Conservation (phyloP, 1,140 invertebrate genomes). For the Pogonomyrmex barbatus region DNA sequence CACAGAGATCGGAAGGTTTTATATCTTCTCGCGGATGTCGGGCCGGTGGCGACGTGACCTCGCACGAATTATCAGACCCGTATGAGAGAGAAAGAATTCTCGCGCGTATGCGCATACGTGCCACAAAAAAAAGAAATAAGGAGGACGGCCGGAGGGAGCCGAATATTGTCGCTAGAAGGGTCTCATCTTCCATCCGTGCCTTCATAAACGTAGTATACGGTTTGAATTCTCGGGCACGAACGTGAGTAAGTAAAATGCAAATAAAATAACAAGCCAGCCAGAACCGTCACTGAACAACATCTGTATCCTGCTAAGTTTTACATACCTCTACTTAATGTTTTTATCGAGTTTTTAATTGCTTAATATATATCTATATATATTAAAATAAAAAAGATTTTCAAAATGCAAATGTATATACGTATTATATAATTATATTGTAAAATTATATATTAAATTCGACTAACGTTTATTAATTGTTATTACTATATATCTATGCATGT, state of each 20-base stretch:
- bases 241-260: slow-evolving; percentile 78
- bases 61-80: slow-evolving; percentile 81
- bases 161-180: slow-evolving; percentile 72
- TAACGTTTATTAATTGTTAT: not conserved
- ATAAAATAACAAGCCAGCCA: slow-evolving; percentile 68
- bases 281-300: slow-evolving; percentile 36
- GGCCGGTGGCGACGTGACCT: slow-evolving; percentile 78
- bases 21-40: slow-evolving; percentile 23
- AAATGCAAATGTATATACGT: not conserved
- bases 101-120: slow-evolving; percentile 47
- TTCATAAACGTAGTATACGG: slow-evolving; percentile 69
- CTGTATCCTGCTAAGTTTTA: not conserved
- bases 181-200: slow-evolving; percentile 76
- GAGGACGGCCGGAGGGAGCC: slow-evolving; percentile 29
- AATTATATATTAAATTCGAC: not conserved
- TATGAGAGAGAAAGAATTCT: slow-evolving; percentile 71
- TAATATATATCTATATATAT: not conserved
- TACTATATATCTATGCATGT: not conserved
- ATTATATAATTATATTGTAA: not conserved
- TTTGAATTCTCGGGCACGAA: slow-evolving; percentile 76
- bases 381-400: not conserved
- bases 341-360: not conserved
- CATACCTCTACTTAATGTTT: not conserved
- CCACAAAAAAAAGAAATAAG: slow-evolving; percentile 63
- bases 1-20: slow-evolving; percentile 8